These are phyloP conservation scores for Drosophila diplacantha DNA, from an alignment of 2,888 invertebrate genomes.

Conservation along the genomic window DNA sequence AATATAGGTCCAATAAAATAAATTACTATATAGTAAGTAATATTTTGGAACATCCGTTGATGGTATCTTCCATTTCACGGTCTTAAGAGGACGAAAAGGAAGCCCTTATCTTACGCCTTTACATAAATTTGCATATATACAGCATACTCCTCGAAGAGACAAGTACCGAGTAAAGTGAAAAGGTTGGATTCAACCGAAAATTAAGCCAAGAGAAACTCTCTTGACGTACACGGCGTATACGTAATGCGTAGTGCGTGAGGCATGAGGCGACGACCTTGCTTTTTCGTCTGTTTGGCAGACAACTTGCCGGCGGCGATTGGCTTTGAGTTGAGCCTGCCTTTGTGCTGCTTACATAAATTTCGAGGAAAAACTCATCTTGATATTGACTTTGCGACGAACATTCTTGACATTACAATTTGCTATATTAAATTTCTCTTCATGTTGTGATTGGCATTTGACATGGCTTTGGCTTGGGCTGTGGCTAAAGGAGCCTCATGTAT, in stretches of 20 bases:
- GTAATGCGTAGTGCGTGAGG: conserved; percentile 44
- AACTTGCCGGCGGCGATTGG: conserved; percentile 26
- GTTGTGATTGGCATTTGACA: conserved; percentile 38
- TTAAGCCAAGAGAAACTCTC: conserved; percentile 20
- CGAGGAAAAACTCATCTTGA: conserved; percentile 26
- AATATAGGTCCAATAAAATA: too few species aligned
- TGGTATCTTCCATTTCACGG: neutral
- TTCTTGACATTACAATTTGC: conserved; percentile 43
- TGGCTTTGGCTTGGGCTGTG: conserved; percentile 7
- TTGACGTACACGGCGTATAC: conserved; percentile 42
- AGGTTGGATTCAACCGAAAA: conserved; percentile 18
- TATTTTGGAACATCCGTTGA: neutral
- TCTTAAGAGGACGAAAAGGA: neutral
- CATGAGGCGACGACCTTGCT: conserved; percentile 15
- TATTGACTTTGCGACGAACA: conserved; percentile 34
- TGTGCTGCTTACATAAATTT: conserved; percentile 30
- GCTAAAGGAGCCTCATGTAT: neutral
- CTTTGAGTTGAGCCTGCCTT: neutral
- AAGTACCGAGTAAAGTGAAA: conserved; percentile 5
- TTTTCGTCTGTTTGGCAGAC: conserved; percentile 14
- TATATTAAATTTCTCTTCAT: conserved; percentile 44
- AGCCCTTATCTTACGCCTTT: neutral
- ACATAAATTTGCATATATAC: conserved; percentile 5
- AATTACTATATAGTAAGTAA: neutral
- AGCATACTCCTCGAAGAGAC: neutral